Percentiles rank a stretch among this genome's conserved stretches.
phyloP scores from a whole-genome alignment of 2,888 invertebrate genomes.

The Sarcophaga carnaria region DNA sequence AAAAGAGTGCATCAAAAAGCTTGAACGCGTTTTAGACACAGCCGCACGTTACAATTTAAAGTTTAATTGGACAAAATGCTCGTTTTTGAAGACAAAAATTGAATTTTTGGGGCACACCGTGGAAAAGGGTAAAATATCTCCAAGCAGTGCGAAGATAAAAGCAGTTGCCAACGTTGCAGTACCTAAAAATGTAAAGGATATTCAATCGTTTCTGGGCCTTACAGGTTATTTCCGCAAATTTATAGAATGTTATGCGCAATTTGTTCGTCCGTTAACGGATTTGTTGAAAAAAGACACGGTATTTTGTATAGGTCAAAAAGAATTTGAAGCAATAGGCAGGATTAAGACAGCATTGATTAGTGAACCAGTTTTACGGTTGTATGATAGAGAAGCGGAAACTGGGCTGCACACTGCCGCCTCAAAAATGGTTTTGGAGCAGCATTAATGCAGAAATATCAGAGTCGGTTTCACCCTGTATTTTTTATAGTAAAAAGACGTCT shows the following conservation, averaged over 20 bases:
- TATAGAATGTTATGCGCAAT: conserved; percentile 28
- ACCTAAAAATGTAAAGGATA: too few species aligned
- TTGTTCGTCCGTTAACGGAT: conserved; percentile 76
- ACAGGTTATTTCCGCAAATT: too few species aligned
- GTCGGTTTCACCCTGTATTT: conserved; percentile 21
- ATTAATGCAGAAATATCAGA: conserved; percentile 18
- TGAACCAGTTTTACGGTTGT: conserved; percentile 64
- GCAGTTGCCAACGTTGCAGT: too few species aligned
- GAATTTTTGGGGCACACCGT: conserved; percentile 26
- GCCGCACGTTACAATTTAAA: background rate
- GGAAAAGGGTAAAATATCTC: too few species aligned
- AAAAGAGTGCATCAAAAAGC: conserved; percentile 23
- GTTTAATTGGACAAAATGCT: conserved; percentile 50
- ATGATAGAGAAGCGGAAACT: conserved; percentile 53
- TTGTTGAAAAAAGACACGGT: conserved; percentile 52
- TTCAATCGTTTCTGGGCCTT: too few species aligned
- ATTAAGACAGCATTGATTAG: conserved; percentile 53
- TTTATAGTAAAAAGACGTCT: conserved; percentile 51
- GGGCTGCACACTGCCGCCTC: conserved; percentile 70
- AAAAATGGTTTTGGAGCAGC: conserved; percentile 65
- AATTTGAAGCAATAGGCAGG: conserved; percentile 46
- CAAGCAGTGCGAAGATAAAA: too few species aligned
- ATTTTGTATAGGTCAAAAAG: conserved; percentile 53
- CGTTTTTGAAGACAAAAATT: conserved; percentile 30
- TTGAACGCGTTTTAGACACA: background rate